Base-by-base conservation (phyloP, 2,888 invertebrate species). In the Diachrysia chrysitis region DNA sequence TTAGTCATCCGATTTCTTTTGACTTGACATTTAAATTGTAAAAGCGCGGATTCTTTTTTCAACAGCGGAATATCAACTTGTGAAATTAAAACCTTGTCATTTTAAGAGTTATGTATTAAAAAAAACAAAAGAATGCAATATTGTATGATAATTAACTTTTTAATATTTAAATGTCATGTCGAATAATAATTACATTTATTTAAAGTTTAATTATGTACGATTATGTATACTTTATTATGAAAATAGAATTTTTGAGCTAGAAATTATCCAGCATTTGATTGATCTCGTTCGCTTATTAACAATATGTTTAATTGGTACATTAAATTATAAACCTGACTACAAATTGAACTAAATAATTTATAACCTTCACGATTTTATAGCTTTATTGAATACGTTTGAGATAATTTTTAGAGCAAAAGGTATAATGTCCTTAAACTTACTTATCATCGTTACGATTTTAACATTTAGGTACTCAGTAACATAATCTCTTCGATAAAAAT, bases 1-100 rank as follows among this genome's bases (percentile, higher is more conserved):
- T 82, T 82, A 82, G 80, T 81, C 81, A 81, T 78, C 64, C 69
- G 81, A 80, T 81, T 81, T 79, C 83, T 82, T 82, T 77, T 60
- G 63, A 37, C 67, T 72, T 81, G 80, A 75, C 80, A 79, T 81
- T 79, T 73, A 79, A 71, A 21, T 63, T 67, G 73, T 74, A 80
- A 80, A 82, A 76, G 66, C 60, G 53, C 4, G 42, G 56, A 68
- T 67, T 74, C 63, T 79, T 76, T 66, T 70, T 69, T 21, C 67
- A 81, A 73, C 69, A 66, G 72, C 65, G 63, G 71, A 25, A 64
- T 70, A 66, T 51, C 69, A 57, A 64, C 77, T 67, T 70, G 60
- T 42, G 62, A 79, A 73, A 79, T 67, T 58, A 69, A 71, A 73
- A 71, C 69, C 76, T 74, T 70, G 71, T 67, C 71, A 73, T 79